Evolutionary conservation across 2,113 vertebrate species (phyloP), one percentile per base, ranked within the genome.

Genomic region (Alligator mississippiensis): DNA sequence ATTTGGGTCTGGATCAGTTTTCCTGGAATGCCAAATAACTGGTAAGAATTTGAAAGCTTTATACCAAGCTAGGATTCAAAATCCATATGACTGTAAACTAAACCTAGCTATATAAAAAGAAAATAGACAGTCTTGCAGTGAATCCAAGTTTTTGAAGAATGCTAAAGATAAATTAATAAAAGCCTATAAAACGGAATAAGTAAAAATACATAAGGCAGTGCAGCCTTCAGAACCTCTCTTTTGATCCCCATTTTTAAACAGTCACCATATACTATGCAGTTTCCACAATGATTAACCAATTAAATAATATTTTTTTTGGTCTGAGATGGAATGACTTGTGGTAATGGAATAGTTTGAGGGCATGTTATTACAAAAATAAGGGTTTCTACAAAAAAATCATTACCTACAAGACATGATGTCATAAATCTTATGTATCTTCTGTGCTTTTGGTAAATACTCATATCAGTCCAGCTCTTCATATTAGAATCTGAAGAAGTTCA

Each of bases 1-100:
- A 62, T 96, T 76, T 86, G 38, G 57, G 60, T 57, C 75, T 79
- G 82, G 86, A 90, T 93, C 77, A 25, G 68, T 91, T 95, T 85
- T 93, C 77, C 78, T 66, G 70, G 87, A 94, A 94, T 91, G 92
- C 80, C 60, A 90, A 95, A 89, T 79, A 95, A 91, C 27, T 54
- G 72, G 17, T 66, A 78, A 88, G 74, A 84, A 91, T 57, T 28
- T 25, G 16, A 80, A 84, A 72, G 34, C 60, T 92, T 85, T 91
- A 47, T 85, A 85, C 25, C 14, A 64, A 80, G 7, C 2, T 76
- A 34, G 38, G 18, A 58, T 88, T 88, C 54, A 47, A 64, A 87
- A 62, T 88, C 25, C n/a, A 19, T 54, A 57, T 0, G 0, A n/a
- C 54, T 87, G 63, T 55, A 60, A 61, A 62, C 10, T 81, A 90